A percentile compares a stretch with the other conserved stretches of the same genome.
phyloP scores from a whole-genome alignment of 2,888 invertebrate species.

The Pterostichus madidus region DNA sequence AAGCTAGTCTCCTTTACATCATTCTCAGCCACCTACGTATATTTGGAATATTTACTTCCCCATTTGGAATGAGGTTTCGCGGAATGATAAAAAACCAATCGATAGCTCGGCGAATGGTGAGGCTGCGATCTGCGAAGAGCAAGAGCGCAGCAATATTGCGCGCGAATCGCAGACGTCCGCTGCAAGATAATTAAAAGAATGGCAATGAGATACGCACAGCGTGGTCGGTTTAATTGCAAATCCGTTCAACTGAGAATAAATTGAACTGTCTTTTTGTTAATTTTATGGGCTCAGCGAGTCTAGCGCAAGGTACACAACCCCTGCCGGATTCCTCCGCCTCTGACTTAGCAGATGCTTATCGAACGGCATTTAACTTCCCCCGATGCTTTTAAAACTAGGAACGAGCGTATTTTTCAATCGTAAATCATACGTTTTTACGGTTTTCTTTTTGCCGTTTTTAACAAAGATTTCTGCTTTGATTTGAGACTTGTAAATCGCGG shows the following conservation, averaged over 20 bases:
- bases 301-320: conserved; percentile 24
- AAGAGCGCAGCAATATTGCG: conserved; percentile 55
- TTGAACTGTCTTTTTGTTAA: conserved; percentile 64
- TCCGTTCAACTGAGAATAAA: conserved; percentile 64
- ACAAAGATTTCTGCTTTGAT: conserved; percentile 60
- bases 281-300: conserved; percentile 52
- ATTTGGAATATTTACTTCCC: conserved; percentile 60
- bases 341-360: conserved; percentile 65
- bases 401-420: conserved; percentile 64
- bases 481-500: conserved; percentile 35
- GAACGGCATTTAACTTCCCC: conserved; percentile 60
- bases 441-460: conserved; percentile 55
- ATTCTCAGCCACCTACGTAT: conserved; percentile 47
- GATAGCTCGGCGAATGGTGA: conserved; percentile 16
- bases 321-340: conserved; percentile 10
- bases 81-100: conserved; percentile 54
- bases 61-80: conserved; percentile 57
- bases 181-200: conserved; percentile 62
- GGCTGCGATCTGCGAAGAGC: conserved; percentile 14
- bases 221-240: conserved; percentile 61
- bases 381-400: conserved; percentile 45
- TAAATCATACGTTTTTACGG: conserved; percentile 64
- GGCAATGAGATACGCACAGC: conserved; percentile 59
- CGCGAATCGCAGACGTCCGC: conserved; percentile 42
- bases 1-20: conserved; percentile 37